Conservation (phyloP, 2,888 invertebrate species). For the Acleris laterana region DNA sequence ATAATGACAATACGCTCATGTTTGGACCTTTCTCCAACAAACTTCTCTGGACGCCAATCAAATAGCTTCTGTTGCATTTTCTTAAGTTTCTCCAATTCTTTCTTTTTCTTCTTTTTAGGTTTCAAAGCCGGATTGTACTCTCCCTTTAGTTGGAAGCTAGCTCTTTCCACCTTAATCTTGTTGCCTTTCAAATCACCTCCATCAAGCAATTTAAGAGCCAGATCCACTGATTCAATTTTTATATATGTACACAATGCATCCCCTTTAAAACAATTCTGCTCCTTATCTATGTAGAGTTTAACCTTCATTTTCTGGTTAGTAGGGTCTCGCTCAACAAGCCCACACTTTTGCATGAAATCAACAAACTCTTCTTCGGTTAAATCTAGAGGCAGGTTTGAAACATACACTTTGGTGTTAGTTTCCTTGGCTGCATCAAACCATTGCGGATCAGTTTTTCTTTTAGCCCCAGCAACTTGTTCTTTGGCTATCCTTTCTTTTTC, state of each 20-base stretch:
- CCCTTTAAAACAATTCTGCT: constrained; percentile 93
- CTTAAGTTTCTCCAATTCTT: constrained; percentile 95
- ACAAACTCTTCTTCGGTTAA: constrained; percentile 95
- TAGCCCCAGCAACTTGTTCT: constrained; percentile 78
- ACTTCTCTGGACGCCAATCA: constrained; percentile 98
- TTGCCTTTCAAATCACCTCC: constrained; percentile 92
- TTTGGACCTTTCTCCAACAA: constrained; percentile 92
- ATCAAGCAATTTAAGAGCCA: constrained; percentile 96
- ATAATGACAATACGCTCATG: constrained; percentile 96
- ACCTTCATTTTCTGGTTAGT: constrained; percentile 92
- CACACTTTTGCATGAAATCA: constrained; percentile 97
- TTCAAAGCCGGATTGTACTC: constrained; percentile 96
- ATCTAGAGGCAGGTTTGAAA: constrained; percentile 94
- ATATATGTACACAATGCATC: constrained; percentile 98
- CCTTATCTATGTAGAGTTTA: constrained; percentile 94
- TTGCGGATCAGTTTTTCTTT: constrained; percentile 85
- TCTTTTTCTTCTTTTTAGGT: constrained; percentile 94
- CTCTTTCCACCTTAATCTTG: constrained; percentile 94
- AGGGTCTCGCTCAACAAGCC: constrained; percentile 95
- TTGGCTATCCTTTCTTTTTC: constrained; percentile 58
- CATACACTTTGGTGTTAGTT: constrained; percentile 96
- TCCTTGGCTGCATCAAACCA: constrained; percentile 97
- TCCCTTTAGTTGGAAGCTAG: constrained; percentile 97
- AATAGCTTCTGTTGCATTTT: constrained; percentile 97
- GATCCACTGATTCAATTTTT: constrained; percentile 97